Base-by-base conservation (phyloP, 1,140 invertebrate genomes). In the Lepidostoma basale region DNA sequence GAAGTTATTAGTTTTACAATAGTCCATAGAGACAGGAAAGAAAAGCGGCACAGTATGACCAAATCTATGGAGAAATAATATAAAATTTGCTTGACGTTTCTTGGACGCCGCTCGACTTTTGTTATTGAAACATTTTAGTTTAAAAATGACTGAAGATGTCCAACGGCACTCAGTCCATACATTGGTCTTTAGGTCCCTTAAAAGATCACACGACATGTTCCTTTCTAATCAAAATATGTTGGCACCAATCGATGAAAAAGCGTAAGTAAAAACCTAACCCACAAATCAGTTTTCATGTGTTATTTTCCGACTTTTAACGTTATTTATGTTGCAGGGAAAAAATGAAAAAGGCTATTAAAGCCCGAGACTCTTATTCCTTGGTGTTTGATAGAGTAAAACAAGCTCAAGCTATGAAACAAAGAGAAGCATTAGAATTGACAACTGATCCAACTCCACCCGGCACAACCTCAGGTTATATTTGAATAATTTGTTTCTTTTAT, bases 161-260 rank as follows among this genome's bases (percentile, higher is more conserved):
- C 95, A 97, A 77, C 92, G 94, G 75, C 96, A 98, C 83, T 98
- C 96, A 3, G 95, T 98, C 0, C 96, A 98, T 76, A 98, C 96
- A 3, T 82, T 98, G 60, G 95, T 99, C 47, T 99, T 99, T 80
- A 87, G 97, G 70, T 99, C 97, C 3, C 83, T 99, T 64, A 99
- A 99, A 80, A 83, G 98, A 75, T 97, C 96, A 10, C 97, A 99
- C 80, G 98, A 99, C 82, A 95, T 98, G 90, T 99, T 99, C 81
- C 79, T 98, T 30, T 88, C 90, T 28, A 95, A 98, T 78, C 95
- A 98, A 78, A 90, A 91, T 44, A 84, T 88, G 60, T 80, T 97
- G 40, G 95, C 96, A n/a, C 89, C 94, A 71, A 82, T 91, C 6
- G 92, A 95, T 79, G 88, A 90, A 72, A 85, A 86, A 75, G 86